These are phyloP conservation scores for Drosophila helvetica DNA, from an alignment of 2,888 invertebrate genomes.

Conservation along the genomic window DNA sequence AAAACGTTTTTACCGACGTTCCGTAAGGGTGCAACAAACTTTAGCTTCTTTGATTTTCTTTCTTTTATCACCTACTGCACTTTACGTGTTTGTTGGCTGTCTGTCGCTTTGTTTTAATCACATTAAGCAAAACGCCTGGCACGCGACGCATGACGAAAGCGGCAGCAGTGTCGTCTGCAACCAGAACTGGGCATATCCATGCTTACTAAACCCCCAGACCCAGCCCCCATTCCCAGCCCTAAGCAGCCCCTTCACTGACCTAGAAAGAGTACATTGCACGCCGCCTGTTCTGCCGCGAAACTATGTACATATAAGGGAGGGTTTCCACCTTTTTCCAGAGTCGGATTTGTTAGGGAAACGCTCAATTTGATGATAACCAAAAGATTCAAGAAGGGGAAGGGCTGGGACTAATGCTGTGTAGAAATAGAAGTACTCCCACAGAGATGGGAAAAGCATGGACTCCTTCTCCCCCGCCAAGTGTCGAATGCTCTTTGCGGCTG, in stretches of 20 bases:
- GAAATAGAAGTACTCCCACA: neutral
- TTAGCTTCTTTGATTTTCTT: constrained; percentile 61
- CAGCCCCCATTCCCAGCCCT: neutral
- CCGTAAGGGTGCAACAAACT: constrained; percentile 65
- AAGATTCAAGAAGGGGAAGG: neutral
- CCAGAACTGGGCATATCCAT: constrained; percentile 4
- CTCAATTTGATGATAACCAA: neutral
- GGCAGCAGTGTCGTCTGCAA: constrained; percentile 15
- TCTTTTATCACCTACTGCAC: constrained; percentile 47
- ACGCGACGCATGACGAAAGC: constrained; percentile 65
- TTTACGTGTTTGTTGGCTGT: constrained; percentile 40
- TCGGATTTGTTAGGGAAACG: constrained; percentile 7
- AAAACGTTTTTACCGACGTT: constrained; percentile 9
- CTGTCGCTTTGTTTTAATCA: constrained; percentile 62
- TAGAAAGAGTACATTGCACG: constrained; percentile 75
- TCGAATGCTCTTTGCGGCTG: neutral
- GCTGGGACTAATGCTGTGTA: no score
- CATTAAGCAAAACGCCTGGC: constrained; percentile 65
- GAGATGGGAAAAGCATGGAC: neutral
- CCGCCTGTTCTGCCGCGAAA: constrained; percentile 26
- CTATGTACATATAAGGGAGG: constrained; percentile 58
- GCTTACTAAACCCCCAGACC: neutral
- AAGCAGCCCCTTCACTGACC: constrained; percentile 63
- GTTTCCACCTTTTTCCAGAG: constrained; percentile 49
- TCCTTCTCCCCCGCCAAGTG: constrained; percentile 9